Base-by-base conservation (phyloP, 2,113 vertebrate genomes). In the Malurus melanocephalus region DNA sequence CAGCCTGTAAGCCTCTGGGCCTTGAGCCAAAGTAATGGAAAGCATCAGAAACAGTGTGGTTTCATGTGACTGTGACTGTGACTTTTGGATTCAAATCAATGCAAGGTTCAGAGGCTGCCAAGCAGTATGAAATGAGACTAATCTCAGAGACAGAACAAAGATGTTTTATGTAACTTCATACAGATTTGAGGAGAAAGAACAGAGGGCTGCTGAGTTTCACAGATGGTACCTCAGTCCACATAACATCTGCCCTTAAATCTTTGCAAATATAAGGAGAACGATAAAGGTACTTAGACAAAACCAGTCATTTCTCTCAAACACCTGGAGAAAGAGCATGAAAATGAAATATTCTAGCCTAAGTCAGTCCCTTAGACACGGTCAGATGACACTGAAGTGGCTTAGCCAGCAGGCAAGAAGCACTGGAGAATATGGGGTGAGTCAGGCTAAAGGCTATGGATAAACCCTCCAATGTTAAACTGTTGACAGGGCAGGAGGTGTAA, bases 41-140 rank as follows among this genome's bases (percentile, higher is more conserved):
- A 88, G 49, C 77, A 8, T 57, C 80, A 89, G 80, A 89, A 92
- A 74, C 40, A 80, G 32, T 0, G 1, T 24, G 45, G 53, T 92
- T 91, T 93, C 72, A 33, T 80, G 73, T 88, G 87, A 92, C 78
- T 4, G 5, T 78, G 80, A 52, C 72, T 80, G 76, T 80, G 76
- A 82, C 52, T 49, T 80, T 96, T 96, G 91, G 85, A 91, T 62
- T 85, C 48, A 74, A 92, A 67, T 55, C 85, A 91, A 71, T 40
- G n/a, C 48, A 61, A 90, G 33, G 52, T 82, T 89, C 79, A 87
- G 72, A 92, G 16, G n/a, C 45, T 2, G 16, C 77, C 93, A 86
- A 71, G 56, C 65, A 78, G n/a, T 78, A n/a, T 4, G 9, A 93
- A 95, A 83, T 24, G 45, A 91, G 52, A 92, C 76, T 75, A 74